These are phyloP conservation scores for Platichthys flesus DNA, from an alignment of 2,113 vertebrate genomes.

Conservation along the genomic window DNA sequence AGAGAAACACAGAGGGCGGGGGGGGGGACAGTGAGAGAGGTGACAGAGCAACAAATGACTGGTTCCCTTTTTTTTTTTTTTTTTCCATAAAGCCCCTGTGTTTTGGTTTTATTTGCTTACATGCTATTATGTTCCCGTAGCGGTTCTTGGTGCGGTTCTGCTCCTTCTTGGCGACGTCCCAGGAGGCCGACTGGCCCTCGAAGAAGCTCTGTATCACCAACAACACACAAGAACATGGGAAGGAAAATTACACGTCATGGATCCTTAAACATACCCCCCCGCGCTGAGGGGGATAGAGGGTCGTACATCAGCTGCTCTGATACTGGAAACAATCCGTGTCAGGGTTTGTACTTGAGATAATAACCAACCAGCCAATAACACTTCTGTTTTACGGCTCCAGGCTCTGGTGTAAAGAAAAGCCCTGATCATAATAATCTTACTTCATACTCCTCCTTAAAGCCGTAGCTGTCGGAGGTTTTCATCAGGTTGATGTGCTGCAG, in stretches of 20 bases:
- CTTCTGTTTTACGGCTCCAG: background rate
- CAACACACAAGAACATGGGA: constrained; percentile 60
- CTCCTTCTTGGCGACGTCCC: constrained; percentile 99
- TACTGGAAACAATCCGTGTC: too few relatives aligned
- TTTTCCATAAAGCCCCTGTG: background rate
- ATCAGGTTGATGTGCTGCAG: constrained; percentile 99
- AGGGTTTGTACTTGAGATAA: too few relatives aligned
- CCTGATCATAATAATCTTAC: constrained; percentile 75
- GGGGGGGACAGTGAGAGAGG: background rate
- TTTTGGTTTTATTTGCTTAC: constrained; percentile 75
- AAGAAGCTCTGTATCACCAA: constrained; percentile 95
- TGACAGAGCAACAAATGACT: background rate
- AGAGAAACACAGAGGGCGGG: constrained; percentile 35
- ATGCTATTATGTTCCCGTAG: constrained; percentile 99
- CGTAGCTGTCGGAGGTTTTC: constrained; percentile 99
- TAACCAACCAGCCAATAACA: background rate
- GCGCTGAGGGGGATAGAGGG: background rate
- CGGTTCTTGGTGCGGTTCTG: constrained; percentile 99
- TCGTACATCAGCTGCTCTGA: too few relatives aligned
- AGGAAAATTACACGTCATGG: constrained; percentile 45
- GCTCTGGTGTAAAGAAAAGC: background rate
- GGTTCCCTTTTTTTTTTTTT: background rate
- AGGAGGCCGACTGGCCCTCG: constrained; percentile 98
- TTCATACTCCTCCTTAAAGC: constrained; percentile 99
- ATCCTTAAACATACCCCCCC: constrained; percentile 7